Base-by-base conservation (phyloP, 2,888 invertebrate genomes). In the Pristionchus mayeri region DNA sequence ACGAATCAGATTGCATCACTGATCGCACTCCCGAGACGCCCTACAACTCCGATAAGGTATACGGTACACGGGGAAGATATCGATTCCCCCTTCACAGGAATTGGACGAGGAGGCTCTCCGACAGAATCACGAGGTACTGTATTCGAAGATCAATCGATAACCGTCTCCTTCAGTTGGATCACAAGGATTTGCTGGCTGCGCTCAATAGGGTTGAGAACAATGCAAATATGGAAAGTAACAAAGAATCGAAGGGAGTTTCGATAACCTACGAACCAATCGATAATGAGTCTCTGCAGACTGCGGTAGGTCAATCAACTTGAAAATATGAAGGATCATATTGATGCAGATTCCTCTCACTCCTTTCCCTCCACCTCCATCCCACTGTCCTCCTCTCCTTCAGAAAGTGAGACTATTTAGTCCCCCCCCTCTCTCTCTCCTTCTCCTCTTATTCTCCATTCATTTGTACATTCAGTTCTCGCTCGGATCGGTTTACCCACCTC, bases 21-120 rank as follows among this genome's bases (percentile, higher is more conserved):
- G 76, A 78, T 78, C 50, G 48, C 18, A 78, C 76, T 50, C 76
- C 76, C 48, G 76, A 78, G 50, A 78, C 76, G 24, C 76, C 76
- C 27, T 78, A 78, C n/a, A 78, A 78, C 18, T 78, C 76, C 30
- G 48, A 78, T 40, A 78, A 78, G 50, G 76, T 78, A 50, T 71
- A 71, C 71, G 40, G 24, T 71, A 40, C n/a, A 44, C 40, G 0
- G 16, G 27, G 16, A 7, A 71, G 40, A 24, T 44, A 71, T 71
- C 40, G 40, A 71, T 44, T 34, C 21, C 9, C 3, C 30, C 34
- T 2, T 1, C 40, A 13, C 71, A 71, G 71, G 71, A 71, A 71
- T 40, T 71, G 37, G 71, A 71, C 6, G 71, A 71, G 13, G 71
- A 71, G 44, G 71, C 71, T 71, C 40, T 71, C 44, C 11, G 11